These are phyloP conservation scores for Ancistrus triradiatus DNA, from an alignment of 2,113 vertebrate genomes.

Conservation along the genomic window DNA sequence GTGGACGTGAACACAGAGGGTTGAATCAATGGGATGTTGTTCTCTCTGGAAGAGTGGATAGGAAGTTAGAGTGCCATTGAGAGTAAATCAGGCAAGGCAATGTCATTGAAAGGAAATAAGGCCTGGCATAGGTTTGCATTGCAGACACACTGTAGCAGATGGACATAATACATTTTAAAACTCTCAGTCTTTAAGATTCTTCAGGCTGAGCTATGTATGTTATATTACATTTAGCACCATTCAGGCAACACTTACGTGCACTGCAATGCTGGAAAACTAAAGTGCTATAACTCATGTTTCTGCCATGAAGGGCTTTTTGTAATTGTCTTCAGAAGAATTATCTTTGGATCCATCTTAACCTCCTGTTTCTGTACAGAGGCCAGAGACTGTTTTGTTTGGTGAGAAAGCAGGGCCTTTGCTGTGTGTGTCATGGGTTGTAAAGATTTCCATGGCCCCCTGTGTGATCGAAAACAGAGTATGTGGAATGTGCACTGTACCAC, in stretches of 20 bases:
- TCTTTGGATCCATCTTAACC: slow-evolving; percentile 22
- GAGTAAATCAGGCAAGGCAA: neutral
- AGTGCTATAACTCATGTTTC: slow-evolving; percentile 20
- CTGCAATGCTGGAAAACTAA: slow-evolving; percentile 27
- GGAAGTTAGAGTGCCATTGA: slow-evolving; percentile 4
- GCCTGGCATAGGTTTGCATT: neutral
- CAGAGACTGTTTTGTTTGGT: slow-evolving; percentile 6
- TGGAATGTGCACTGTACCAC: slow-evolving; percentile 28
- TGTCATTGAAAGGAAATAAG: no score
- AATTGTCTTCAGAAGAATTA: slow-evolving; percentile 32
- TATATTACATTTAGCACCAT: no score
- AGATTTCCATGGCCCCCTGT: slow-evolving; percentile 42
- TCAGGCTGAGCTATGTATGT: no score
- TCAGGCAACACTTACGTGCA: neutral
- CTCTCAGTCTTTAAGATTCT: no score
- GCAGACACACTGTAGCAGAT: neutral
- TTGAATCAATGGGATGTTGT: slow-evolving; percentile 8
- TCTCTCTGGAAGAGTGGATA: slow-evolving; percentile 2
- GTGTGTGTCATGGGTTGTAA: slow-evolving; percentile 30
- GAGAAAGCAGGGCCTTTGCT: slow-evolving; percentile 21
- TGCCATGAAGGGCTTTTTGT: slow-evolving; percentile 15
- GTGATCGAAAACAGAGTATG: slow-evolving; percentile 22
- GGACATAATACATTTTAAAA: no score
- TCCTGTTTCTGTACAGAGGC: slow-evolving; percentile 13
- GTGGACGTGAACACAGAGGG: neutral